These are phyloP conservation scores for Eira barbara DNA, from an alignment of 2,113 vertebrate genomes.

Conservation along the genomic window DNA sequence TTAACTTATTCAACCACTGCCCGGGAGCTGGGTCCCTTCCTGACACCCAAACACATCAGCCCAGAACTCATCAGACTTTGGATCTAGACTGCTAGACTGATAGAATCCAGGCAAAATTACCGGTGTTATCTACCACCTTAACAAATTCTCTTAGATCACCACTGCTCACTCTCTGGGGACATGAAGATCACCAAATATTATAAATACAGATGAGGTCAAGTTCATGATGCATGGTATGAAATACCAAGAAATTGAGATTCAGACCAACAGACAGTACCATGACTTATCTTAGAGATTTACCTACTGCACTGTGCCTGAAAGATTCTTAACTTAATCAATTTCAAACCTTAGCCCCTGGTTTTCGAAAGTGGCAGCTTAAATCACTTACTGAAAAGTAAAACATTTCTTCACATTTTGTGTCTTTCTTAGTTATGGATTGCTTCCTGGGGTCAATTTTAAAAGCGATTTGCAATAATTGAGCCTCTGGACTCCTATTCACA, in stretches of 20 bases:
- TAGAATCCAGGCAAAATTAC: constrained; percentile 19
- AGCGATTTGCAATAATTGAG: constrained; percentile 63
- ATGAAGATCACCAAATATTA: constrained; percentile 6
- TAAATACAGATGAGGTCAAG: constrained; percentile 68
- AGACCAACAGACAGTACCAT: constrained; percentile 34
- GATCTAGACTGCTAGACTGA: neutral
- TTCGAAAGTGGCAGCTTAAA: constrained; percentile 60
- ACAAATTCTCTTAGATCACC: neutral
- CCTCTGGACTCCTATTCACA: constrained; percentile 57
- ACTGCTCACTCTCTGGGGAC: neutral
- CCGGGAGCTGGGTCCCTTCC: neutral
- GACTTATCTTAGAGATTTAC: constrained; percentile 53
- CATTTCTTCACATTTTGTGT: constrained; percentile 52
- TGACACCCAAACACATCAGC: neutral
- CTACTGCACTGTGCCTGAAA: neutral
- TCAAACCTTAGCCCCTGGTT: constrained; percentile 53
- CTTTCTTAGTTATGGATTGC: constrained; percentile 63
- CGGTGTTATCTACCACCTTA: neutral
- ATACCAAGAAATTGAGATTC: constrained; percentile 51
- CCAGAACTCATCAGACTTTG: neutral
- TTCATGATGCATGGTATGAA: neutral
- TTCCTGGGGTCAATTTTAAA: constrained; percentile 68
- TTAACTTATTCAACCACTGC: neutral
- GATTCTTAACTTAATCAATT: constrained; percentile 52
- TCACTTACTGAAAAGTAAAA: constrained; percentile 59